These are phyloP conservation scores for Amblyornis subalaris DNA, from an alignment of 2,113 vertebrate genomes.

Conservation along the genomic window DNA sequence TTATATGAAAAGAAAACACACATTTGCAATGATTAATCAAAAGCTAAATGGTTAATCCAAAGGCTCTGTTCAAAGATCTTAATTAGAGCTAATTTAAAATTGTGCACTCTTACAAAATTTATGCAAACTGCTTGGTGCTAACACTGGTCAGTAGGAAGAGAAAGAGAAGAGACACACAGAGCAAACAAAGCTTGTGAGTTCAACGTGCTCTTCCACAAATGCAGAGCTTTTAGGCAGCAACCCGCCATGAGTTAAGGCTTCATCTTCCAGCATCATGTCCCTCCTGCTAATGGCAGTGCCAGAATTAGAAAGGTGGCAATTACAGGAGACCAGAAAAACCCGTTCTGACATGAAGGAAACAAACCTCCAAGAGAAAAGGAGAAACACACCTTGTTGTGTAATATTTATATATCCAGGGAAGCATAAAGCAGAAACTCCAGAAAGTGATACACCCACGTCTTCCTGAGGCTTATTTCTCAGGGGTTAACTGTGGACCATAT, in stretches of 20 bases:
- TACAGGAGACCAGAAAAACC: background rate
- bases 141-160: background rate
- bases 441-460: background rate
- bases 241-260: background rate
- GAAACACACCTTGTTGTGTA: background rate
- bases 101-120: background rate
- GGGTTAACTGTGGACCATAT: background rate
- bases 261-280: background rate
- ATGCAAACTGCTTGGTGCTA: background rate
- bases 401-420: background rate
- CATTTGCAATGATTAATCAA: background rate
- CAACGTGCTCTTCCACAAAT: background rate
- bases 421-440: background rate
- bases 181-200: background rate
- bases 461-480: background rate
- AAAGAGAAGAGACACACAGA: background rate
- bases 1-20: background rate
- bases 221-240: background rate
- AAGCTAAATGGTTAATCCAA: background rate
- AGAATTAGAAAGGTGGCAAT: background rate
- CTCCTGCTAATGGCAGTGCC: fast-evolving
- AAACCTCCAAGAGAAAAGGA: background rate
- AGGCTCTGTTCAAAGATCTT: background rate
- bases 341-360: background rate
- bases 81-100: background rate